phyloP scores from a whole-genome alignment of 2,113 vertebrate genomes.

The Brachirus orientalis region DNA sequence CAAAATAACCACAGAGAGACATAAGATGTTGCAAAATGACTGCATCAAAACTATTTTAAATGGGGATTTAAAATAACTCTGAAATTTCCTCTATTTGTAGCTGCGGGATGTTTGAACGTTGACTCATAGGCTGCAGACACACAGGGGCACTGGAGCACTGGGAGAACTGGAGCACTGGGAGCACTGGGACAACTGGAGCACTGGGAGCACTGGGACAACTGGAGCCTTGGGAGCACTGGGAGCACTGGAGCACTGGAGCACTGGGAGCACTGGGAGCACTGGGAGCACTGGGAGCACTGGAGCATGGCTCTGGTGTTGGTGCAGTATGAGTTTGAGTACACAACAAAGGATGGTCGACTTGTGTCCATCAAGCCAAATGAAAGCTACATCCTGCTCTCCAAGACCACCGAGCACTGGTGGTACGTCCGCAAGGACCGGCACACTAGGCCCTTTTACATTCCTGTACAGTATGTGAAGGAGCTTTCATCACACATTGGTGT shows the following conservation, averaged over 20 bases:
- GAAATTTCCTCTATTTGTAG: constrained; percentile 50
- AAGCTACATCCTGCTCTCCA: constrained; percentile 86
- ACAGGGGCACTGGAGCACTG: constrained; percentile 41
- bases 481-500: constrained; percentile 40
- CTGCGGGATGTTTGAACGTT: constrained; percentile 22
- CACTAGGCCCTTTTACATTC: constrained; percentile 88
- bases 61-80: background rate
- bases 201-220: background rate
- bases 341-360: constrained; percentile 81
- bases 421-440: constrained; percentile 83
- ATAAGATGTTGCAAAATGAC: background rate
- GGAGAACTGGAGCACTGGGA: constrained; percentile 42
- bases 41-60: background rate
- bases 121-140: background rate
- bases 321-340: constrained; percentile 89
- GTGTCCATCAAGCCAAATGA: constrained; percentile 90
- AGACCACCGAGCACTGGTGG: constrained; percentile 94
- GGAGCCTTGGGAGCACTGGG: too few relatives aligned
- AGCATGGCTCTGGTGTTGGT: constrained; percentile 86
- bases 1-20: background rate
- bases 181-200: too few relatives aligned
- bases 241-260: constrained; percentile 41
- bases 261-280: background rate
- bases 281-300: background rate
- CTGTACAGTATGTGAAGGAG: constrained; percentile 89